A percentile compares a stretch with the other conserved stretches of the same genome.
These are phyloP conservation scores for Hemitrygon akajei DNA, from an alignment of 2,797 vertebrate genomes.

Conservation along the genomic window DNA sequence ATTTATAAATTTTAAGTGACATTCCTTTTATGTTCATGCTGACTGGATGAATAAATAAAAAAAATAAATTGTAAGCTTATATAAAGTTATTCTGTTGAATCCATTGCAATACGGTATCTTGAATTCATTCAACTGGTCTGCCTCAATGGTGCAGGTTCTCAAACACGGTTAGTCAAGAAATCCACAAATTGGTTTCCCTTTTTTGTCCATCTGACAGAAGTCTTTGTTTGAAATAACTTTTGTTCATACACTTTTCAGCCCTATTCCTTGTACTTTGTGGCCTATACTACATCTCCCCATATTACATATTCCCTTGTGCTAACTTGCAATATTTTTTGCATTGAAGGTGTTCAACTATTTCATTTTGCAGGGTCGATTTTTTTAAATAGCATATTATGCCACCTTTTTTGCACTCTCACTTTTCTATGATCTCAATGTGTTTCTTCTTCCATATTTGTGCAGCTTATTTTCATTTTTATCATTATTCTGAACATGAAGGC, in stretches of 20 bases:
- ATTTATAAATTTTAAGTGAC: slow-evolving; percentile 64
- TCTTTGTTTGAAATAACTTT: neutral
- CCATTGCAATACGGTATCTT: neutral
- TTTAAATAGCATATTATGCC: neutral
- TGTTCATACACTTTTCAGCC: neutral
- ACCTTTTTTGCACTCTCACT: neutral
- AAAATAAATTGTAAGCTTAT: slow-evolving; percentile 13
- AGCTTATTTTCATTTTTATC: neutral
- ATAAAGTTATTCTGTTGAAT: slow-evolving; percentile 12
- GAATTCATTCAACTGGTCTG: neutral
- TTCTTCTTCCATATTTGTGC: neutral
- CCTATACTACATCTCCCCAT: too few species aligned
- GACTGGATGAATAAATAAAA: slow-evolving; percentile 42
- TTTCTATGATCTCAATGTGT: neutral
- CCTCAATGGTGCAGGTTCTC: too few species aligned
- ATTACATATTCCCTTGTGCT: too few species aligned
- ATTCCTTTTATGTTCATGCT: slow-evolving; percentile 58
- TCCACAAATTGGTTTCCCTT: neutral
- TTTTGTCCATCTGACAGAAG: neutral
- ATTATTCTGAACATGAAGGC: neutral
- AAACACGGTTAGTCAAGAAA: slow-evolving; percentile 7
- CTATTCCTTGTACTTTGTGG: neutral
- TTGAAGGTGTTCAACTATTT: neutral
- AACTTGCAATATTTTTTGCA: slow-evolving; percentile 16
- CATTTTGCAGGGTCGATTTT: neutral